Evolutionary conservation across 2,888 invertebrate genomes (phyloP).

Genomic region (Temnothorax ravouxi): DNA sequence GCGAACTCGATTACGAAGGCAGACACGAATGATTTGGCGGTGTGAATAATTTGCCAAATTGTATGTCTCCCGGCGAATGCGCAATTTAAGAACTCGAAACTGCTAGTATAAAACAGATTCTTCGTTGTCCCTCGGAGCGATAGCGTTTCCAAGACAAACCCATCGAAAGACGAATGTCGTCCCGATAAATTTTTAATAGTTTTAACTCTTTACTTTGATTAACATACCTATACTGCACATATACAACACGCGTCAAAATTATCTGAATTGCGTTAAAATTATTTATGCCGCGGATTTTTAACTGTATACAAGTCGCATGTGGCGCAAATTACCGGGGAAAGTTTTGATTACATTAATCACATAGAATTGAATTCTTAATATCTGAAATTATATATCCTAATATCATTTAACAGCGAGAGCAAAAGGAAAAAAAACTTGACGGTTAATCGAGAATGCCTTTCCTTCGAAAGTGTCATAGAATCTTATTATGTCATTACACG

Average conservation of each 20-base stretch:
- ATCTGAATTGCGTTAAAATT: not conserved
- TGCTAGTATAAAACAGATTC: constrained; percentile 11
- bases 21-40: constrained; percentile 70
- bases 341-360: constrained; percentile 64
- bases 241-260: not conserved
- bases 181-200: not conserved
- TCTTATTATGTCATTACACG: constrained; percentile 21
- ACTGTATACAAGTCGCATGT: constrained; percentile 8
- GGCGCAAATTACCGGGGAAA: constrained; percentile 56
- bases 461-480: constrained; percentile 25
- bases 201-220: constrained; percentile 4
- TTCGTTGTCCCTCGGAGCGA: not conserved
- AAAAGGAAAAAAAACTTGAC: constrained; percentile 52
- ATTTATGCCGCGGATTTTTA: not conserved
- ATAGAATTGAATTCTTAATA: constrained; percentile 19
- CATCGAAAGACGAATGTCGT: not conserved
- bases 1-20: constrained; percentile 77
- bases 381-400: not conserved
- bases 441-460: constrained; percentile 61
- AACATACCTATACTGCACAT: not conserved
- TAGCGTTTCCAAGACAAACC: not conserved
- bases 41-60: constrained; percentile 70
- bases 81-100: constrained; percentile 62
- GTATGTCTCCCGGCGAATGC: constrained; percentile 55
- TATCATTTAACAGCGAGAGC: constrained; percentile 10